Conservation (phyloP, 2,888 invertebrate genomes). For the Plusia festucae region DNA sequence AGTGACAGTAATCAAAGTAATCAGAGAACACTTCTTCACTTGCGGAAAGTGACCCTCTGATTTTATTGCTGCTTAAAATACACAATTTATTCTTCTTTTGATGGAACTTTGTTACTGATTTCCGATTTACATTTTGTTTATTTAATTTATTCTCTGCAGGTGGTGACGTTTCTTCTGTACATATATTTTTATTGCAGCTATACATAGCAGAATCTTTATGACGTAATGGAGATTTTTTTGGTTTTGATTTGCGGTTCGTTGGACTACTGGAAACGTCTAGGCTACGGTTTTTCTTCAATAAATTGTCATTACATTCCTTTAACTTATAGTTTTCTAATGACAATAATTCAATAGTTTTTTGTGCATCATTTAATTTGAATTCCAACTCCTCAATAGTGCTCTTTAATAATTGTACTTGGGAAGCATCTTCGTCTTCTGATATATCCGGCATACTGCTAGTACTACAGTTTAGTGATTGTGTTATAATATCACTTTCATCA, state of each 20-base stretch:
- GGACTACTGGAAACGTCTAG: neutral
- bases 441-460: neutral
- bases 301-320: neutral
- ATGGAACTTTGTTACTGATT: no score
- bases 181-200: neutral
- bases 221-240: neutral
- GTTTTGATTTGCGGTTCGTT: neutral
- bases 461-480: neutral
- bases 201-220: neutral
- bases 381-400: neutral
- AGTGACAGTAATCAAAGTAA: constrained; percentile 15
- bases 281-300: neutral
- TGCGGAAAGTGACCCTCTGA: neutral
- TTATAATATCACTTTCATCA: neutral
- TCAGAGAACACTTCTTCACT: constrained; percentile 12
- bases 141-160: neutral
- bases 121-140: no score
- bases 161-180: neutral
- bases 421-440: neutral
- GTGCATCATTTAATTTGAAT: neutral
- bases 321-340: neutral
- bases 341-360: neutral
- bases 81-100: constrained; percentile 3
- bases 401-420: neutral
- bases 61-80: neutral